Evolutionary conservation across 2,797 vertebrate species (phyloP).

Genomic region (Fundulus diaphanus): DNA sequence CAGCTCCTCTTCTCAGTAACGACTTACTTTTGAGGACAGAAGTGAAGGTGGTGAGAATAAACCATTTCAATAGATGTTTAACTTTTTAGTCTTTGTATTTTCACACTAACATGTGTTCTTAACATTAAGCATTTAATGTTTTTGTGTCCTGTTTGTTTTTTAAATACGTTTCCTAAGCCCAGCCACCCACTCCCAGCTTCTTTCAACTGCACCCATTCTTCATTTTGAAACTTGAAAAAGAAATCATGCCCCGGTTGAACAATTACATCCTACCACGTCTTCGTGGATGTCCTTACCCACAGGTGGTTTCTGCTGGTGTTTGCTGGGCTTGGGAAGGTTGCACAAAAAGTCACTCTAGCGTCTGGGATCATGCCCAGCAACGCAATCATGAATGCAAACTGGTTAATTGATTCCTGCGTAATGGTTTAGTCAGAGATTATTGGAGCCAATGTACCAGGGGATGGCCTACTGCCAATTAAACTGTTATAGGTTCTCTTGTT

Average conservation of each 20-base stretch:
- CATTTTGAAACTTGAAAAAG: not conserved
- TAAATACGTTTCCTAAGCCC: no score
- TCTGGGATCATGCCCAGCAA: conserved; percentile 12
- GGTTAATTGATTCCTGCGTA: conserved; percentile 3
- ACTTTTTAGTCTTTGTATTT: no score
- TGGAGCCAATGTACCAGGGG: not conserved
- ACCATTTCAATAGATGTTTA: no score
- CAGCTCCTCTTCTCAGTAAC: no score
- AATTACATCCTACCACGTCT: not conserved
- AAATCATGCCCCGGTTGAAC: not conserved
- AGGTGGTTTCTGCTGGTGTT: not conserved
- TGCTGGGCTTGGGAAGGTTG: not conserved
- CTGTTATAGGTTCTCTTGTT: not conserved
- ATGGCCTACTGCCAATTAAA: not conserved
- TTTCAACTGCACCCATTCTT: conserved; percentile 16
- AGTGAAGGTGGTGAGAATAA: no score
- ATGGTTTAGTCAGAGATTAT: conserved; percentile 1
- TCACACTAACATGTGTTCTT: no score
- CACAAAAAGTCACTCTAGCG: accelerated
- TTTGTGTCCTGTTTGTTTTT: no score
- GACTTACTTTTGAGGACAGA: no score
- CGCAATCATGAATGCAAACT: not conserved
- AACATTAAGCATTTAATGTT: no score
- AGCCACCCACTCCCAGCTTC: not conserved
- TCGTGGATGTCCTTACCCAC: accelerated